Conservation (phyloP, 2,113 vertebrate genomes). For the Antidorcas marsupialis region DNA sequence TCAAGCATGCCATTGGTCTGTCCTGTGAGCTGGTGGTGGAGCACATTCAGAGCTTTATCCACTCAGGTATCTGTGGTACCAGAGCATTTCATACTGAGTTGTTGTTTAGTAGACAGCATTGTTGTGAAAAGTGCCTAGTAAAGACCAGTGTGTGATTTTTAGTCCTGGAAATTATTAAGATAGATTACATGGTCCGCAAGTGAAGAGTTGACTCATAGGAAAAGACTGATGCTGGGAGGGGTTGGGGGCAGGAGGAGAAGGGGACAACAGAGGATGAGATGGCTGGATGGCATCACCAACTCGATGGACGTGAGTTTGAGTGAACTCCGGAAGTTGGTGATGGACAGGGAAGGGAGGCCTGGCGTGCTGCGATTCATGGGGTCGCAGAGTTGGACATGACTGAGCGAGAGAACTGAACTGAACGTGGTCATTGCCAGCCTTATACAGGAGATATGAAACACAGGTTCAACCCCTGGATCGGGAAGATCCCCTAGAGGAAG, state of each 20-base stretch:
- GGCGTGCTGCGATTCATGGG: no score
- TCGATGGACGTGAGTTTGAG: no score
- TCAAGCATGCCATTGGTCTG: constrained; percentile 97
- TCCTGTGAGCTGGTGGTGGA: constrained; percentile 97
- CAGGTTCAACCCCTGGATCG: neutral
- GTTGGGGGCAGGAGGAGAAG: no score
- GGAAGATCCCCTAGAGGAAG: neutral
- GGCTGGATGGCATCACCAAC: no score
- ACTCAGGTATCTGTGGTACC: constrained; percentile 82
- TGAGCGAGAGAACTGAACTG: no score
- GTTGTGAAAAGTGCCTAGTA: neutral
- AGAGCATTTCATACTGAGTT: neutral
- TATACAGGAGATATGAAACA: neutral
- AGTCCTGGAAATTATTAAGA: neutral
- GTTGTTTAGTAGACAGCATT: neutral
- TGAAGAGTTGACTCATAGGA: no score
- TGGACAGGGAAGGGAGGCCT: no score
- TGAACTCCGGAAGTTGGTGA: no score
- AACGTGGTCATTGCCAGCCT: neutral
- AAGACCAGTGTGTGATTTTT: neutral
- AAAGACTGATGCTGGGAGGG: no score
- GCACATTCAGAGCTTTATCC: constrained; percentile 94
- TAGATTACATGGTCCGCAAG: neutral
- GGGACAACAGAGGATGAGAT: no score
- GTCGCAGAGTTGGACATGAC: no score